Evolutionary conservation across 1,140 invertebrate species (phyloP).

Genomic region (Dreissena rostriformis): DNA sequence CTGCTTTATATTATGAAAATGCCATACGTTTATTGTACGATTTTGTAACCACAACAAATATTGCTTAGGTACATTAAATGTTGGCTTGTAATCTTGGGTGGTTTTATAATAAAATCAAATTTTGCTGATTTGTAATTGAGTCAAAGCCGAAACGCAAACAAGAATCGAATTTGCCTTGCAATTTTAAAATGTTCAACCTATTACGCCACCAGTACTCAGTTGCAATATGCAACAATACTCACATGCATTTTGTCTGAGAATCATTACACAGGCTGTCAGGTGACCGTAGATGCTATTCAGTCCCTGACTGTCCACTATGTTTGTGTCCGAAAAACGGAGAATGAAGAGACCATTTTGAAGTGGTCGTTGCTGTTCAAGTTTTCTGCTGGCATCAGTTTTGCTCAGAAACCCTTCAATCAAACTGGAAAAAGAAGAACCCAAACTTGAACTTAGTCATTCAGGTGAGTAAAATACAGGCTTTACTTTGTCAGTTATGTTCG

Average conservation of each 20-base stretch:
- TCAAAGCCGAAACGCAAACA: neutral
- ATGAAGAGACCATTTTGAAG: conserved; percentile 26
- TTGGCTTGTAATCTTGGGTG: too few species aligned
- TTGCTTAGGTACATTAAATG: too few species aligned
- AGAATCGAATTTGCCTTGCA: neutral
- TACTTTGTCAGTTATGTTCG: too few species aligned
- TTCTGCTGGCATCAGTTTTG: conserved; percentile 39
- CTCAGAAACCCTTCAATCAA: conserved; percentile 42
- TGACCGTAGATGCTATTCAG: conserved; percentile 43
- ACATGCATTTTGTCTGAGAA: conserved; percentile 28
- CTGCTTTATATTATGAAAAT: too few species aligned
- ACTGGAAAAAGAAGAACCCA: neutral
- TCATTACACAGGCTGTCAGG: conserved; percentile 35
- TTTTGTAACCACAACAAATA: too few species aligned
- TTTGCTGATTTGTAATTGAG: neutral
- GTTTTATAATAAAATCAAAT: neutral
- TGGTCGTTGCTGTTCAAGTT: conserved; percentile 4
- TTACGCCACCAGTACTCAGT: neutral
- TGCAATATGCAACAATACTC: neutral
- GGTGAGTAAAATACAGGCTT: too few species aligned
- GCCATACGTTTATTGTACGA: too few species aligned
- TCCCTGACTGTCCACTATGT: conserved; percentile 49
- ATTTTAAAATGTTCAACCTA: neutral
- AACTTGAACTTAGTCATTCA: too few species aligned
- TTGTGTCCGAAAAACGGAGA: conserved; percentile 46